Base-by-base conservation (phyloP, 2,888 invertebrate genomes). In the Dorcus parallelipipedus region DNA sequence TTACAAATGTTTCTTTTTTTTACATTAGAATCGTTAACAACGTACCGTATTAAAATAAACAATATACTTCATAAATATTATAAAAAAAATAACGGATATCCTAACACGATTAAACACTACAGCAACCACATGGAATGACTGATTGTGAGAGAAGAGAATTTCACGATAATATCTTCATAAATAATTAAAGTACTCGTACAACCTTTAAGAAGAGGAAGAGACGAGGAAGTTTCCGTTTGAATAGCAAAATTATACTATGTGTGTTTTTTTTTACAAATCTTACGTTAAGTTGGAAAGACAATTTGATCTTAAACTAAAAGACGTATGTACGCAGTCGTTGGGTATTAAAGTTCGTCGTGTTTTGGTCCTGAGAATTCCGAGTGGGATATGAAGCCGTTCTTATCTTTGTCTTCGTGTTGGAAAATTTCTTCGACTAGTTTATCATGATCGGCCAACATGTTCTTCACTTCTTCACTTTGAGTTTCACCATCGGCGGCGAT, bases 361-460 rank as follows among this genome's bases (percentile, higher is more conserved):
- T 97, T 97, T 10, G 97, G 96, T 3, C 96, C 97, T 26, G 94
- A 95, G 83, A 97, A 97, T 80, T 97, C 97, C 50, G 91, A 92
- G 80, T 94, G 93, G 64, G 96, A 95, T 71, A 97, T 97, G 80
- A 87, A 93, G 60, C 97, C 97, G 74, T 97, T 96, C 78, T 93
- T 94, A 79, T 97, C 95, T 78, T 92, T 93, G 77, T 97, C 97
- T 78, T 97, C 97, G 76, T 96, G 95, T 75, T 94, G 93, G 87
- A 97, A 97, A 73, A 97, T 96, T 78, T 97, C 96, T 73, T 95
- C 93, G 6, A 97, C 93, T 56, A 97, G 85, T 76, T 95, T 95
- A 77, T 95, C 93, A 78, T 96, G 93, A 73, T 93, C 90, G 59
- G 89, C 89, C 55, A 93, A 80, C 89, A 90, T 91, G 73, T 88